Percentiles rank a stretch among this genome's conserved stretches.
Conservation (phyloP, 2,113 vertebrate species). For the Elachura formosa region DNA sequence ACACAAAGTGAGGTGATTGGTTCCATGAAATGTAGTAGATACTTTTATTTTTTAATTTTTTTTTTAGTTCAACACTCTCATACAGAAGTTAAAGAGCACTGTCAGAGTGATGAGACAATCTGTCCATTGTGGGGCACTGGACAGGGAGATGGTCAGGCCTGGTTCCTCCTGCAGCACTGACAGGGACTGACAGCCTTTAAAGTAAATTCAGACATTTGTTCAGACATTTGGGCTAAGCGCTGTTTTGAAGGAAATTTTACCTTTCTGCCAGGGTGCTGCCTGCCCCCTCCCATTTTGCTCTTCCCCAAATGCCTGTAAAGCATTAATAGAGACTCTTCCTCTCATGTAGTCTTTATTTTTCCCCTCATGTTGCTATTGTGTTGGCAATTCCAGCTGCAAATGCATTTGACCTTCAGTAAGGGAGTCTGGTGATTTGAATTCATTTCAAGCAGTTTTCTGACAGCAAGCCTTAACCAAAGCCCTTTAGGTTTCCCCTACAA, state of each 20-base stretch:
- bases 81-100: not conserved
- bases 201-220: conserved; percentile 1
- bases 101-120: not conserved
- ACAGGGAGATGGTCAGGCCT: no score
- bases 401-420: conserved; percentile 64
- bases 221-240: not conserved
- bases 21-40: not conserved
- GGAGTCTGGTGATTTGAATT: conserved; percentile 39
- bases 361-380: conserved; percentile 5
- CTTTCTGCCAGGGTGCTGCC: not conserved
- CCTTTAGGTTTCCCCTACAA: conserved; percentile 52
- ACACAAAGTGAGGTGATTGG: not conserved
- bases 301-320: not conserved
- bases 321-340: not conserved
- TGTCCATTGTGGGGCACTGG: accelerated
- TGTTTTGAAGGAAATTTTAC: not conserved
- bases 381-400: conserved; percentile 48
- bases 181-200: not conserved
- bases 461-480: conserved; percentile 67
- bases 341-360: not conserved
- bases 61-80: not conserved
- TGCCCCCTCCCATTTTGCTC: not conserved
- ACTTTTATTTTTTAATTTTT: no score
- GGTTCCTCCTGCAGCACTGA: not conserved
- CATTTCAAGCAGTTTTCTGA: conserved; percentile 60